Conservation (phyloP, 2,113 vertebrate species). For the Muntiacus muntjak region DNA sequence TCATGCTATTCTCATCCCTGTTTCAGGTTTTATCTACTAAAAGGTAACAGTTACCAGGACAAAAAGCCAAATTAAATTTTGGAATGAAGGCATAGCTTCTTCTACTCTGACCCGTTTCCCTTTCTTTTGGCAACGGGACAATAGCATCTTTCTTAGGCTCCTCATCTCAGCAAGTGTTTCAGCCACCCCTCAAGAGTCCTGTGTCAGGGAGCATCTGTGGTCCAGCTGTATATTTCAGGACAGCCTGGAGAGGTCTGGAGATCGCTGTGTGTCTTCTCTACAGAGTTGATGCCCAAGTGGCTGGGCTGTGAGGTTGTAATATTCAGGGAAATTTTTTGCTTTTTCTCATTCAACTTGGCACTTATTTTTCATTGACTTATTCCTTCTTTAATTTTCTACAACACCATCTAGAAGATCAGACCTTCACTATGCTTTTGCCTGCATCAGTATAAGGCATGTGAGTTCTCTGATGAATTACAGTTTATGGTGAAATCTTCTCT, state of each 20-base stretch:
- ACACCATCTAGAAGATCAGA: not conserved
- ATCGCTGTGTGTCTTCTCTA: not conserved
- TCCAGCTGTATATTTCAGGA: not conserved
- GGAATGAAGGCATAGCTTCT: not conserved
- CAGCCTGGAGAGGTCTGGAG: not conserved
- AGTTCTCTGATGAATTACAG: not conserved
- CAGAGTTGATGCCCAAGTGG: slow-evolving; percentile 13
- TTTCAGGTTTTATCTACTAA: not conserved
- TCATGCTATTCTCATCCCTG: not conserved
- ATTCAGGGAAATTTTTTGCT: not conserved
- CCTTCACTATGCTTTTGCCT: not conserved
- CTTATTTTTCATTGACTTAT: not conserved
- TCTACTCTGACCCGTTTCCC: no score
- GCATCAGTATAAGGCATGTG: slow-evolving; percentile 7
- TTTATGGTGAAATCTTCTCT: no score
- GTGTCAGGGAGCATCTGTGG: no score
- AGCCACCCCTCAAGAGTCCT: no score
- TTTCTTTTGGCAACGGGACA: not conserved
- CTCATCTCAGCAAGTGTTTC: no score
- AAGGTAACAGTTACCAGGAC: not conserved
- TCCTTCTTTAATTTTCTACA: not conserved
- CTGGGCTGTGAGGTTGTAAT: not conserved
- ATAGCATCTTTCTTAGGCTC: not conserved
- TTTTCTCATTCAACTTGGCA: not conserved
- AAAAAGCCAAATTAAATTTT: not conserved